Base-by-base conservation (phyloP, 2,888 invertebrate genomes). In the Drosophila kambysellisi region DNA sequence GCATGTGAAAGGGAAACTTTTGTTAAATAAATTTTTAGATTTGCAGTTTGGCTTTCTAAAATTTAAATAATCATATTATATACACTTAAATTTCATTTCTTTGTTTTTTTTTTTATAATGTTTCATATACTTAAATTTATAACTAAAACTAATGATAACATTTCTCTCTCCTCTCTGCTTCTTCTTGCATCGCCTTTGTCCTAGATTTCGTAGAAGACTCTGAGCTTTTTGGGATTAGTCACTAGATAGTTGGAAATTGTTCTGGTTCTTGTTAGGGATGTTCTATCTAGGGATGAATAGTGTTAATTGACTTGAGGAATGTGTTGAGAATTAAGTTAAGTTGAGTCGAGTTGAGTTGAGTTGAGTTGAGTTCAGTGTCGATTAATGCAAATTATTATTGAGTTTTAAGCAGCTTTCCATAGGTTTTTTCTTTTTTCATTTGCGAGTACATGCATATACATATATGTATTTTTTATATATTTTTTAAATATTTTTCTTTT, bases 131-230 rank as follows among this genome's bases (percentile, higher is more conserved):
- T 90, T 87, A 88, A 84, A 71, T 70, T 70, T 87, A 89, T 30
- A 90, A 89, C 70, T 88, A 83, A 82, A 89, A 89, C 87, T 88
- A 88, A 89, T 90, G 87, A 88, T 88, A 87, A 87, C 80, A 79
- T 82, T 88, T 85, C 57, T 53, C 66, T 64, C 59, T 69, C 32
- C 39, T 41, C 43, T 46, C 61, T 32, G 7, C 29, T 51, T 15
- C 17, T 52, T 57, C n/a, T 41, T 57, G 50, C 6, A 8, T 48
- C 57, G 33, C 33, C 20, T 73, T 62, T 76, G 20, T 25, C 25
- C 33, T 61, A 63, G 37, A 30, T 32, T 56, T 51, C 41, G 29
- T 69, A 74, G 90, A 78, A 80, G 86, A 82, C 81, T 76, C 74
- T 78, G 76, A 82, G 81, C 81, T 70, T 73, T 63, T 41, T 52